Evolutionary conservation across 2,888 invertebrate species (phyloP), one percentile per base, ranked within the genome.

Genomic region (Agrotis clavis): DNA sequence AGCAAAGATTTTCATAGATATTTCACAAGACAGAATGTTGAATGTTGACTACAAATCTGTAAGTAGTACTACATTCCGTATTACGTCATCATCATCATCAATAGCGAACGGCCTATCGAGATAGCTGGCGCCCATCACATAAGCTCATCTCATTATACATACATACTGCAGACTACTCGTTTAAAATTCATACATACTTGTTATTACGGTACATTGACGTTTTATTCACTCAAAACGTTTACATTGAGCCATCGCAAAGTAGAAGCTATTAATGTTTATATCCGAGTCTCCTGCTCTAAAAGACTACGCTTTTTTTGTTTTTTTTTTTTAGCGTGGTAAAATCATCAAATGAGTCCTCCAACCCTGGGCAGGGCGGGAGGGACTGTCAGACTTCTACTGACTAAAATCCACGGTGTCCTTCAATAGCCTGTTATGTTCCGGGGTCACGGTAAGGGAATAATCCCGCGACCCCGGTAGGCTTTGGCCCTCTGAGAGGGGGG

Each of bases 11-110:
- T 59, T 48, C 19, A 59, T 59, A 7, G 53, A 63, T 70, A 63
- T 59, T 45, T 35, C 19, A 77, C 18, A 41, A 70, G n/a, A 48
- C 18, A 50, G 18, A 56, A 35, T 51, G 53, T 48, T 51, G 18
- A 56, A 35, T 51, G 53, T 48, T 51, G 1, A 65, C 16, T 19
- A 51, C 18, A 74, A 73, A 11, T 72, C 14, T 50, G 2, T 54
- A 50, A 30, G 35, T 56, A 25, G 1, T 2, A 1, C 1, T 25
- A 62, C 25, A 66, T 71, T 65, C 51, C 18, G 21, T 21, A 77
- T 76, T 72, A 78, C 78, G 66, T 77, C 72, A 71, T 62, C 72
- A 71, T 61, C 25, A 25, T 25, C 51, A 48, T 66, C 41, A 77
- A 45, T 59, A 54, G 41, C 19, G 11, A 63, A 9, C 48, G 25